A percentile compares a stretch with the other conserved stretches of the same genome.
Conservation (phyloP, 2,797 vertebrate species). For the Acropternis orthonyx region DNA sequence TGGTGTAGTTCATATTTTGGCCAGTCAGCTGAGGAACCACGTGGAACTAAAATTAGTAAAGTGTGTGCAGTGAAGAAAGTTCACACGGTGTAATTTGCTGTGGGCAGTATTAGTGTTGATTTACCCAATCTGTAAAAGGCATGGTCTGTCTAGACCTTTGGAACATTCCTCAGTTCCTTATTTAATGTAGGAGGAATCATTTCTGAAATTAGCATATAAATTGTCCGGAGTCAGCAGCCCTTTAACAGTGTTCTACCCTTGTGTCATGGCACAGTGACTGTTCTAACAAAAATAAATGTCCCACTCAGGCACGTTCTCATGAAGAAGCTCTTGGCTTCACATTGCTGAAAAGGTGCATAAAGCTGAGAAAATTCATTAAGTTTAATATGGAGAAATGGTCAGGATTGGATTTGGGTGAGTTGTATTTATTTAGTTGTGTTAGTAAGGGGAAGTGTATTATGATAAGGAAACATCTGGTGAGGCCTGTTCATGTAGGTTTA, state of each 20-base stretch:
- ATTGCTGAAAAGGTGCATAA: not conserved
- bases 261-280: conserved; percentile 2
- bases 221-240: conserved; percentile 67
- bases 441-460: not conserved
- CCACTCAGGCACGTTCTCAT: not conserved
- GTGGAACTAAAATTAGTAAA: conserved; percentile 55
- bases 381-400: not conserved
- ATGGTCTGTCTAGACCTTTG: conserved; percentile 74
- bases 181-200: conserved; percentile 68
- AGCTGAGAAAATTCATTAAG: not conserved
- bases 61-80: conserved; percentile 18
- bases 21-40: conserved; percentile 70
- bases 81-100: conserved; percentile 48
- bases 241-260: conserved; percentile 13
- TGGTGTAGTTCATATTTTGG: conserved; percentile 37
- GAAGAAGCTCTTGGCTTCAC: not conserved
- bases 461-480: not conserved
- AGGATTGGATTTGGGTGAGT: not conserved
- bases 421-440: not conserved
- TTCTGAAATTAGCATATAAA: conserved; percentile 79
- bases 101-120: conserved; percentile 40
- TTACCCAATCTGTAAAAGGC: conserved; percentile 57
- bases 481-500: not conserved
- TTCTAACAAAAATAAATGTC: not conserved
- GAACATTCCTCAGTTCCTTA: conserved; percentile 76